Evolutionary conservation across 2,797 vertebrate species (phyloP), one percentile per base, ranked within the genome.

Genomic region (Arrhamphus sclerolepis): DNA sequence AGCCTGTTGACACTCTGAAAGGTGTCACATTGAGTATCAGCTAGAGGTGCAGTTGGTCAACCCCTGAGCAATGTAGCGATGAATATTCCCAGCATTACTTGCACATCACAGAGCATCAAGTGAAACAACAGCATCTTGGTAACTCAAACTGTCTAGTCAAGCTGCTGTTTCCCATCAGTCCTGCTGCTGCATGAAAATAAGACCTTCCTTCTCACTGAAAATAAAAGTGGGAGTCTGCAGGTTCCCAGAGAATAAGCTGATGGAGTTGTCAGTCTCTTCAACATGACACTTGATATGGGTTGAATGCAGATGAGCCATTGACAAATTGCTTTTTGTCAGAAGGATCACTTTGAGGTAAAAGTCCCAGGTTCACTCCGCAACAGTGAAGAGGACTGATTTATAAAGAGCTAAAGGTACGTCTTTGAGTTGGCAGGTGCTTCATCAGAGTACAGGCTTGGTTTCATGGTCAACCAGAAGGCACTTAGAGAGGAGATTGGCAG

Each of bases 291-390:
- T 80, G 71, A 80, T 75, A 60, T 59, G 70, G 71, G 21, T 40
- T 77, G 84, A 92, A 92, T 92, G 83, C 86, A 91, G 81, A 91
- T 90, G 87, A 89, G 81, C 67, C 47, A 29, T 40, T 89, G 86
- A 90, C 83, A 89, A 89, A 90, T 87, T 85, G 84, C 80, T 86
- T 87, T 89, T 88, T 58, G 68, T 83, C 72, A 63, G 60, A 67
- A 84, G 76, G 78, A 81, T 87, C 82, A 88, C 69, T 56, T 46
- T 56, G 72, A 86, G 82, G 75, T 88, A 86, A 70, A 72, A 78
- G 66, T 72, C 68, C 50, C 67, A 52, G 77, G 75, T 86, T 77
- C 56, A 58, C 74, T 78, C 61, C 21, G 22, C 51, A 48, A 47
- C 47, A 28, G 48, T 46, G 18, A 17, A 16, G 40, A 47, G 29